phyloP scores from a whole-genome alignment of 2,113 vertebrate genomes.

The Thamnaconus septentrionalis region DNA sequence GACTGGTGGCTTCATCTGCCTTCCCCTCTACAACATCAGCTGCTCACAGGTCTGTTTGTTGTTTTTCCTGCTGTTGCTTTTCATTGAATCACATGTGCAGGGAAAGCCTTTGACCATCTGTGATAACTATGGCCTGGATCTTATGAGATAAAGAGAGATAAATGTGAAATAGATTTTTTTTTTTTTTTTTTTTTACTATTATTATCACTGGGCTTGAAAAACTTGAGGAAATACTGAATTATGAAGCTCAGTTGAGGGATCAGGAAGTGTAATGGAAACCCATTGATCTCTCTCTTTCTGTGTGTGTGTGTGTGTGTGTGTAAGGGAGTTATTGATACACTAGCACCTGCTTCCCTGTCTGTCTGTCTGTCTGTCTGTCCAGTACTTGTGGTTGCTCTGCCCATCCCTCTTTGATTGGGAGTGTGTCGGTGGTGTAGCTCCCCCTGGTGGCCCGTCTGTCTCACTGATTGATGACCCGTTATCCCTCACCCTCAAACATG shows the following conservation, averaged over 20 bases:
- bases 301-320: neutral
- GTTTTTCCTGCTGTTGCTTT: no score
- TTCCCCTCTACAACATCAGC: no score
- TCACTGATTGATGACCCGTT: constrained; percentile 66
- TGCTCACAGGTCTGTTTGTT: no score
- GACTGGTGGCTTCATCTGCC: no score
- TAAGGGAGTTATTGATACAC: no score
- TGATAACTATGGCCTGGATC: no score
- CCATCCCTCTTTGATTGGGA: neutral
- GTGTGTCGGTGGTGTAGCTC: constrained; percentile 1
- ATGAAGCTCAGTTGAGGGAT: constrained; percentile 23
- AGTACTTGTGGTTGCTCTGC: constrained; percentile 29
- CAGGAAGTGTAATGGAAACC: constrained; percentile 16
- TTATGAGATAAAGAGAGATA: neutral
- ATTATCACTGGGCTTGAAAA: constrained; percentile 13
- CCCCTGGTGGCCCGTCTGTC: constrained; percentile 43
- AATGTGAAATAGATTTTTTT: constrained; percentile 40
- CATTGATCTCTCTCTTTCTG: constrained; percentile 24
- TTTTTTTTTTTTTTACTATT: neutral
- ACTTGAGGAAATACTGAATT: constrained; percentile 23
- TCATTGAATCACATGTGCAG: no score
- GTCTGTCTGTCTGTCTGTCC: constrained; percentile 22
- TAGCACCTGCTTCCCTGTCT: constrained; percentile 2
- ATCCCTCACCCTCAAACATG: constrained; percentile 17
- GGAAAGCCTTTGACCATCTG: no score